Evolutionary conservation across 2,113 vertebrate species (phyloP), one percentile per base, ranked within the genome.

Genomic region (Megalops atlanticus): DNA sequence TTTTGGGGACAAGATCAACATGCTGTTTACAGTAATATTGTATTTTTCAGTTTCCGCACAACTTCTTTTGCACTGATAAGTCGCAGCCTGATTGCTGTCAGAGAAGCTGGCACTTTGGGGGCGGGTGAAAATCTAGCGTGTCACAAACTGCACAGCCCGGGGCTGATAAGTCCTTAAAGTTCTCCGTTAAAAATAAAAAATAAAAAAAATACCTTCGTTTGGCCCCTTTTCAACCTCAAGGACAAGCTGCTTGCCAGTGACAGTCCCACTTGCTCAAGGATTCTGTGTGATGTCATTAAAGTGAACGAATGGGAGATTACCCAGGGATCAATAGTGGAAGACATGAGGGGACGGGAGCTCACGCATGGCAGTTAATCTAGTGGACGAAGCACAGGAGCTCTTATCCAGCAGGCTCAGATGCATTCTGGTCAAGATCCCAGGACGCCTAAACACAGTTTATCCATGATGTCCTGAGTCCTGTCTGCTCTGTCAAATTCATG

Each of bases 371-470:
- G 85, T 84, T 87, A 89, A 90, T 88, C 85, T 89, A 81, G 31
- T n/a, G 27, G 41, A 31, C 18, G 36, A n/a, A 73, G 68, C 81
- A 45, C 31, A 11, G 7, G 85, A 75, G 79, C 83, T 79, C 84
- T 90, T 91, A 90, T 91, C 89, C 88, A 45, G 88, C 90, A 88
- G 90, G 92, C 81, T 88, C 86, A 92, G 87, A 83, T 64, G 35
- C 82, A 80, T 74, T 83, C 84, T 79, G 85, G 88, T 87, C 89
- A 71, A 80, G 82, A 78, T 88, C 80, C 47, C 39, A 6, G 15
- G 36, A 40, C 4, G 71, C 35, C 15, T 73, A 73, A 24, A 21
- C 35, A 21, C 18, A 6, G 71, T 36, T 40, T 38, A 24, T 21
- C 6, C 35, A 2, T 6, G 36, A 11, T 40, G 71, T 40, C 71